A percentile compares a stretch with the other conserved stretches of the same genome.
phyloP scores from a whole-genome alignment of 1,140 invertebrate species.

The Meloidogyne exigua region DNA sequence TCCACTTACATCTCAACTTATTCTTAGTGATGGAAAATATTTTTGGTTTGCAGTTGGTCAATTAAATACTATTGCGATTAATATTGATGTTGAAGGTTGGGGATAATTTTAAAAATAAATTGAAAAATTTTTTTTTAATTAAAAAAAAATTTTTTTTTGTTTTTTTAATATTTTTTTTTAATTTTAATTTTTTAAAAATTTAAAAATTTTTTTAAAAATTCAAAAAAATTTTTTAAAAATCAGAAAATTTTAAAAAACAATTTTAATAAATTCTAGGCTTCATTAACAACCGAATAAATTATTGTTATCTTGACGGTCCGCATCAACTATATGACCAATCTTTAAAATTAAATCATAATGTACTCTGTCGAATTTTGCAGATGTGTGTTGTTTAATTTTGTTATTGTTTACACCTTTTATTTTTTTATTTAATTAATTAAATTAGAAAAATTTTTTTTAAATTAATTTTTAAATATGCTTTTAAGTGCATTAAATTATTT shows the following conservation, averaged over 20 bases:
- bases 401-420: too few species aligned
- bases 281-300: slow-evolving; percentile 30
- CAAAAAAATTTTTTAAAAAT: too few species aligned
- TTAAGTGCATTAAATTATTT: background rate
- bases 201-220: too few species aligned
- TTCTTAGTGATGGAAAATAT: slow-evolving; percentile 56
- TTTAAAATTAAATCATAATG: slow-evolving; percentile 20
- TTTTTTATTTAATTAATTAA: too few species aligned
- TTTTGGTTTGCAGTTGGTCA: slow-evolving; percentile 58
- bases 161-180: too few species aligned
- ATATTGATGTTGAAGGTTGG: slow-evolving; percentile 48
- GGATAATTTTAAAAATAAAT: background rate
- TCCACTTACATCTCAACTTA: slow-evolving; percentile 54
- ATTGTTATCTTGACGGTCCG: slow-evolving; percentile 34
- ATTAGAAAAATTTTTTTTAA: too few species aligned
- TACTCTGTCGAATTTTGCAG: too few species aligned
- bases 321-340: slow-evolving; percentile 34
- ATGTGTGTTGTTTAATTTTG: too few species aligned
- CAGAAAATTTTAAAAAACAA: background rate
- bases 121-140: too few species aligned
- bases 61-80: slow-evolving; percentile 62
- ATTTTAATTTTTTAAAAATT: too few species aligned
- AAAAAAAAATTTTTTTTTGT: too few species aligned
- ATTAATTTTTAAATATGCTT: too few species aligned
- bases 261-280: slow-evolving; percentile 26